Conservation (phyloP, 2,888 invertebrate genomes). For the Cantharis rustica region DNA sequence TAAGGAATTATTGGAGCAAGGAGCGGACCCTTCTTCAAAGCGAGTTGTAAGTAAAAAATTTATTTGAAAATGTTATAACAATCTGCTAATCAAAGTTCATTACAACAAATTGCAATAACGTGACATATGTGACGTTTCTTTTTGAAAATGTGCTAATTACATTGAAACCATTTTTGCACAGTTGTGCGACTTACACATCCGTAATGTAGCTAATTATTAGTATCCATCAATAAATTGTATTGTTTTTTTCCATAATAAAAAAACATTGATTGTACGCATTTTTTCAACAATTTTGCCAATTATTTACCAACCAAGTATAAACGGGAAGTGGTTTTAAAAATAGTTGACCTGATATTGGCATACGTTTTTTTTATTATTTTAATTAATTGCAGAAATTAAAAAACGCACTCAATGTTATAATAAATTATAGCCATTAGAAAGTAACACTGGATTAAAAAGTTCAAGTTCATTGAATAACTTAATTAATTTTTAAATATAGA, state of each 20-base stretch:
- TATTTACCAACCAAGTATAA: background rate
- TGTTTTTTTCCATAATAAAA: background rate
- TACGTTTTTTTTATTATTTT: background rate
- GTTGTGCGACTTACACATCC: background rate
- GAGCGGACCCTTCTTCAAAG: slow-evolving; percentile 85
- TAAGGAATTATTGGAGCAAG: slow-evolving; percentile 83
- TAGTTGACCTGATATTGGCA: background rate
- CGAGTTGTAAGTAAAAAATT: slow-evolving; percentile 69
- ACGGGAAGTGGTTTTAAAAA: background rate
- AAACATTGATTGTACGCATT: background rate
- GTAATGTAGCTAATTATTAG: background rate
- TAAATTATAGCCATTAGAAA: background rate
- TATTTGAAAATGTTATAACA: background rate
- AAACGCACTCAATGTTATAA: background rate
- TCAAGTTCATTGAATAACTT: background rate
- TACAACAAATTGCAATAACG: background rate
- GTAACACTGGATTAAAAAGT: background rate
- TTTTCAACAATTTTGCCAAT: background rate
- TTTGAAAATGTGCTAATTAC: background rate
- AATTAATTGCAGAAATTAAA: background rate
- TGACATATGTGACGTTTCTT: background rate
- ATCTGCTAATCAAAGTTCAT: background rate
- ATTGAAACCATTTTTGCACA: background rate
- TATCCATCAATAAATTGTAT: background rate
- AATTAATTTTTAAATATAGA: background rate